A percentile compares a stretch with the other conserved stretches of the same genome.
Conservation (phyloP, 2,888 invertebrate genomes). For the Lasioglossum leucozonium region DNA sequence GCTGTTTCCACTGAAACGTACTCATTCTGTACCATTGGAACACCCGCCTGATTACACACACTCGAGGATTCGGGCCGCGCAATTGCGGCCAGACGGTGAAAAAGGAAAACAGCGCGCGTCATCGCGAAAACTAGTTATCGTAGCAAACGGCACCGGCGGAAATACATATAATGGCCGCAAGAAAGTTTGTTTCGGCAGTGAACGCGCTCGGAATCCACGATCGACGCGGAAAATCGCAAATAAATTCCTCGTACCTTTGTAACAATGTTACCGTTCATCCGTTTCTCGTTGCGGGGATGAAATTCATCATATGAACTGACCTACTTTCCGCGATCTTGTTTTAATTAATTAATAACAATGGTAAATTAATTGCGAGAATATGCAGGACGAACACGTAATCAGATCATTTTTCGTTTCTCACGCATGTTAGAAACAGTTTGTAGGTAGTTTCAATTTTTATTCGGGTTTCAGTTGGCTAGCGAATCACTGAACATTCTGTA, state of each 20-base stretch:
- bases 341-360: background rate
- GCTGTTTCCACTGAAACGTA: conserved; percentile 15
- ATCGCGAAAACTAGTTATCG: conserved; percentile 41
- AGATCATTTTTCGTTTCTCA: background rate
- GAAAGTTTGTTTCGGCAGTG: conserved; percentile 32
- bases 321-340: background rate
- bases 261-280: background rate
- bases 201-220: conserved; percentile 19
- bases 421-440: background rate
- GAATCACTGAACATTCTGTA: too few relatives aligned
- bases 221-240: conserved; percentile 23
- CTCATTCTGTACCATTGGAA: conserved; percentile 41
- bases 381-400: background rate
- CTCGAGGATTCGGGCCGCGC: conserved; percentile 33
- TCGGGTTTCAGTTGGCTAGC: background rate
- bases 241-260: conserved; percentile 12
- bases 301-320: background rate
- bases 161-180: conserved; percentile 40
- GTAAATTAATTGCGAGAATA: background rate
- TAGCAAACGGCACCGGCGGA: conserved; percentile 22
- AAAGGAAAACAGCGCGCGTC: conserved; percentile 31
- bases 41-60: conserved; percentile 39
- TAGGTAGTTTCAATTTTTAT: background rate
- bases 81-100: conserved; percentile 21
- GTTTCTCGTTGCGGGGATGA: background rate